phyloP scores from a whole-genome alignment of 1,140 invertebrate species.

The Rhyzopertha dominica region DNA sequence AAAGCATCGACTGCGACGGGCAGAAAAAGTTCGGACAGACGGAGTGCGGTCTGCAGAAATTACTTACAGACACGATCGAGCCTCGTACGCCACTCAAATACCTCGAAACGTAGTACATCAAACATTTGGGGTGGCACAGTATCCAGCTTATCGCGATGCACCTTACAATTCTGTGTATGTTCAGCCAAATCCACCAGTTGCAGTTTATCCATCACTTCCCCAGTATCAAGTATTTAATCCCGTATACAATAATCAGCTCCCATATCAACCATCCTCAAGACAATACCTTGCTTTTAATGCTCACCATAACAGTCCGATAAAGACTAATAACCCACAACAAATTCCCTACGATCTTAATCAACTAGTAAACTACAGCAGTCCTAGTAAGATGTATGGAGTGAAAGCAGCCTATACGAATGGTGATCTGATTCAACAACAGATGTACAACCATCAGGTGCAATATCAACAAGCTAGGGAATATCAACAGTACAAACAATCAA shows the following conservation, averaged over 20 bases:
- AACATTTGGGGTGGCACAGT: slow-evolving; percentile 32
- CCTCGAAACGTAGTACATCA: slow-evolving; percentile 35
- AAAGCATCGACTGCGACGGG: slow-evolving; percentile 9
- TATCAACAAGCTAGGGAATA: slow-evolving; percentile 30
- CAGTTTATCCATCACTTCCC: slow-evolving; percentile 25
- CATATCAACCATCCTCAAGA: slow-evolving; percentile 15
- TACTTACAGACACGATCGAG: neutral
- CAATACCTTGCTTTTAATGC: slow-evolving; percentile 23
- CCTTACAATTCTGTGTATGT: slow-evolving; percentile 25
- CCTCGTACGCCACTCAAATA: slow-evolving; percentile 20
- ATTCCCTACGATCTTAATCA: slow-evolving; percentile 32
- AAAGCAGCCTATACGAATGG: slow-evolving; percentile 30
- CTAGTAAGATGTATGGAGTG: slow-evolving; percentile 22
- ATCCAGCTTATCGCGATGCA: slow-evolving; percentile 26
- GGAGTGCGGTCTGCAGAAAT: slow-evolving; percentile 17
- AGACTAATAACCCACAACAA: slow-evolving; percentile 28
- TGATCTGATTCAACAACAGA: slow-evolving; percentile 35
- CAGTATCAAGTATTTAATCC: slow-evolving; percentile 32
- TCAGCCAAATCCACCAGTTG: slow-evolving; percentile 21
- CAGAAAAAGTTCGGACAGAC: slow-evolving; percentile 8
- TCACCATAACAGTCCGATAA: slow-evolving; percentile 28
- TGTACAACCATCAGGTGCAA: slow-evolving; percentile 31
- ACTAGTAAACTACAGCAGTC: slow-evolving; percentile 18
- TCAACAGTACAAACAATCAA: slow-evolving; percentile 35
- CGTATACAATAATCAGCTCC: slow-evolving; percentile 28